Conservation (phyloP, 2,113 vertebrate species). For the Barnardius zonarius region DNA sequence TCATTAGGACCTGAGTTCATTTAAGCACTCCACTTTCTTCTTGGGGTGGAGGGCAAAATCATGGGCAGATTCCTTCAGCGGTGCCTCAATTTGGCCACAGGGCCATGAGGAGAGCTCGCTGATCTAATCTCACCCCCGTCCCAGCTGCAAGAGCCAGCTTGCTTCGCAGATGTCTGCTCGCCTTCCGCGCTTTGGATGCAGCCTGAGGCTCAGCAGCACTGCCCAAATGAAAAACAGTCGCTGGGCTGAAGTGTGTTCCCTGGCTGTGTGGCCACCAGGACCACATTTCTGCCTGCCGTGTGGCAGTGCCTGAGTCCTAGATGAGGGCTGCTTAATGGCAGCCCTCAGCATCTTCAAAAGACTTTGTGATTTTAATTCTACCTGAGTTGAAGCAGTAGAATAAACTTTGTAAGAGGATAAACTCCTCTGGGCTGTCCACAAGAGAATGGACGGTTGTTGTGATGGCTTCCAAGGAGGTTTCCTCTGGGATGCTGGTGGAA, state of each 20-base stretch:
- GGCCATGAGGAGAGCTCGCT: neutral
- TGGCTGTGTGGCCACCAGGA: neutral
- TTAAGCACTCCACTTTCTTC: neutral
- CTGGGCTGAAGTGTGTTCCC: accelerated
- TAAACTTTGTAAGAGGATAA: conserved; percentile 68
- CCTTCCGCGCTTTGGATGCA: neutral
- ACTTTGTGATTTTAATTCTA: conserved; percentile 58
- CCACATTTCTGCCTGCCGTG: accelerated
- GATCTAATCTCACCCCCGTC: neutral
- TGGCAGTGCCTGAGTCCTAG: neutral
- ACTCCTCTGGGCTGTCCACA: conserved; percentile 2
- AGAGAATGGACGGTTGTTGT: neutral
- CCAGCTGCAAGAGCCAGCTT: neutral
- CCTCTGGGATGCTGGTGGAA: neutral
- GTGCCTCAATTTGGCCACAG: neutral
- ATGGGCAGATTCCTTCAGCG: neutral
- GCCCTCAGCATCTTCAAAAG: conserved; percentile 11
- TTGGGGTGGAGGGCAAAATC: neutral
- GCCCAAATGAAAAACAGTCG: neutral
- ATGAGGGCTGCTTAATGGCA: neutral
- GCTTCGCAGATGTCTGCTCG: neutral
- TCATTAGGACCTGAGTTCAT: neutral
- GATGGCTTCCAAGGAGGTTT: neutral
- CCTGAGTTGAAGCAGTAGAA: conserved; percentile 61
- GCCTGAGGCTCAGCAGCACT: neutral